phyloP scores from a whole-genome alignment of 2,888 invertebrate species.

The Drosophila bunnanda region DNA sequence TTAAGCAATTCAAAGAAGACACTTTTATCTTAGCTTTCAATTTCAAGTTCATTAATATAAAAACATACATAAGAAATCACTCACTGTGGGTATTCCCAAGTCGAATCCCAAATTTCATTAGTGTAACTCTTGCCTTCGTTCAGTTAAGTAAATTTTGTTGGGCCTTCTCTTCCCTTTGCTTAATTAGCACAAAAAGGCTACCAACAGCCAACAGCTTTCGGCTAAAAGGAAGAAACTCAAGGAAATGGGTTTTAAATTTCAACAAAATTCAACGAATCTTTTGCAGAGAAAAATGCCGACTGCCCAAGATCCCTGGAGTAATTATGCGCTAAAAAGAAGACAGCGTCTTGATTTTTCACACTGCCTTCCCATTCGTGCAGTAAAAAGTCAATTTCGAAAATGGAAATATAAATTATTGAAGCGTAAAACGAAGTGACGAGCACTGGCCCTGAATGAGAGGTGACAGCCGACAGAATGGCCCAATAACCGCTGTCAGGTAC shows the following conservation, averaged over 20 bases:
- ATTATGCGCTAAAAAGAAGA: slow-evolving; percentile 63
- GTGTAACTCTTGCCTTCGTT: not conserved
- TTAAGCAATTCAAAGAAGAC: too few relatives aligned
- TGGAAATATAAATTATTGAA: slow-evolving; percentile 70
- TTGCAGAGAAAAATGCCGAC: slow-evolving; percentile 3
- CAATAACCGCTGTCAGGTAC: slow-evolving; percentile 21
- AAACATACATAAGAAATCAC: not conserved
- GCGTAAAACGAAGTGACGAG: slow-evolving; percentile 42
- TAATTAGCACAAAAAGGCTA: slow-evolving; percentile 69
- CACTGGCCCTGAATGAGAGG: not conserved
- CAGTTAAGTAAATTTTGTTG: slow-evolving; percentile 29
- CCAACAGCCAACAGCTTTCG: slow-evolving; percentile 32
- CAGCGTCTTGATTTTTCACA: slow-evolving; percentile 34
- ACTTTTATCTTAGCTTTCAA: not conserved
- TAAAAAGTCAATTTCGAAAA: slow-evolving; percentile 63
- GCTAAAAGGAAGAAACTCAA: slow-evolving; percentile 42
- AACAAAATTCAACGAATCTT: slow-evolving; percentile 43
- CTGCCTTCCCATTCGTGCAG: slow-evolving; percentile 30
- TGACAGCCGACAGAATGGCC: not conserved
- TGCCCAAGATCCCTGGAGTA: slow-evolving; percentile 37
- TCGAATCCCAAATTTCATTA: slow-evolving; percentile 11
- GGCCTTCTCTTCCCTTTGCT: slow-evolving; percentile 37
- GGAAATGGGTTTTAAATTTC: slow-evolving; percentile 71
- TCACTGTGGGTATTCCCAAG: slow-evolving; percentile 4
- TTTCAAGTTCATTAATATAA: not conserved